Evolutionary conservation across 2,797 vertebrate genomes (phyloP).

Genomic region (Hyperoplus immaculatus): DNA sequence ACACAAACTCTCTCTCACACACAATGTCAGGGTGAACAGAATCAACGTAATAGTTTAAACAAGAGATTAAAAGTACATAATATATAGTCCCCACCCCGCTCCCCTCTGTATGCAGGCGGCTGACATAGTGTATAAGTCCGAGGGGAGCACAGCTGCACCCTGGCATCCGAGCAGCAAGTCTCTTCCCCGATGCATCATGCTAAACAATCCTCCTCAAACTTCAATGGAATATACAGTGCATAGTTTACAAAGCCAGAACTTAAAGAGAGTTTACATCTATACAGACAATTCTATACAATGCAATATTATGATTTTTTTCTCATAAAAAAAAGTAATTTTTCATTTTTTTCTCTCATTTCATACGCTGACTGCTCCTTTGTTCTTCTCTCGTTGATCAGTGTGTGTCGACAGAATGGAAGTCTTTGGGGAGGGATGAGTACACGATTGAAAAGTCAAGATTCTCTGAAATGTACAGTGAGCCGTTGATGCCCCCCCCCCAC

Average conservation of each 20-base stretch:
- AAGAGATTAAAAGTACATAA: conserved; percentile 65
- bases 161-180: conserved; percentile 47
- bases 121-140: conserved; percentile 43
- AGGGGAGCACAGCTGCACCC: conserved; percentile 46
- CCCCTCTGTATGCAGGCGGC: conserved; percentile 37
- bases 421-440: conserved; percentile 47
- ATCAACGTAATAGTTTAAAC: conserved; percentile 62
- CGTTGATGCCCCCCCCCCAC: conserved; percentile 26
- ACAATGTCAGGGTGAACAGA: conserved; percentile 46
- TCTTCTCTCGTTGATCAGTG: conserved; percentile 71
- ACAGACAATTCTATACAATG: conserved; percentile 79
- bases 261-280: conserved; percentile 78
- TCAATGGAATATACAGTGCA: conserved; percentile 88
- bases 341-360: conserved; percentile 28
- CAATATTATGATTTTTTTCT: conserved; percentile 48
- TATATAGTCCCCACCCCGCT: conserved; percentile 37
- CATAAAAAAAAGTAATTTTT: conserved; percentile 60
- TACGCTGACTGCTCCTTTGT: conserved; percentile 60
- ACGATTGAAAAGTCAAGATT: conserved; percentile 33
- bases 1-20: conserved; percentile 15
- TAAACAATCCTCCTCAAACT: conserved; percentile 74
- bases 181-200: conserved; percentile 79
- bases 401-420: conserved; percentile 58
- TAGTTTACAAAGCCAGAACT: conserved; percentile 88
- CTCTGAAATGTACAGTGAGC: conserved; percentile 50